Evolutionary conservation across 1,140 invertebrate species (phyloP), one percentile per base, ranked within the genome.

Genomic region (Ceratoteleas bidentatus): DNA sequence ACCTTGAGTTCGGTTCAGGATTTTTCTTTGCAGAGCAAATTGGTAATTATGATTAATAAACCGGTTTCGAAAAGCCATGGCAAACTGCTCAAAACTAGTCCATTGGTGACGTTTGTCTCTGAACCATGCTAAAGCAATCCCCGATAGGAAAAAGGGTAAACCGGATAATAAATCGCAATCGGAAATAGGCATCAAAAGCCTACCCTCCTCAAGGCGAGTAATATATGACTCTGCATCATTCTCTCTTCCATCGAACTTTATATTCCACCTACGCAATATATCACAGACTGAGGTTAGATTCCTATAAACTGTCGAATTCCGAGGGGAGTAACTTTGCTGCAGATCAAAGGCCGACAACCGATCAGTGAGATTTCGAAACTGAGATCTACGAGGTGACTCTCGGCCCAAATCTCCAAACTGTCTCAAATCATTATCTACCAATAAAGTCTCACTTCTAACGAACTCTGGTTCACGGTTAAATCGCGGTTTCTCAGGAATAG

Each of bases 241-340:
- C 43, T 43, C 60, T 6, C 5, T 49, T 10, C 61, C 72, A 0
- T 43, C 13, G 43, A 65, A 74, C 7, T 34, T 14, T 0, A 74
- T 49, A 47, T 65, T 58, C 61, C 72, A 74, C 50, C 65, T 74
- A 5, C 72, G 43, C 72, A 74, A 65, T 4, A 65, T 43, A 11
- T 74, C 72, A 32, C 32, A 73, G 3, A 62, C 69, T 0, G 52
- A 45, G 11, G 33, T 14, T 9, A 53, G 38, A 52, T 64, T 64
- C 43, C 43, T 6, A n/a, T n/a, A n/a, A 7, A n/a, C n/a, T 47
- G n/a, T n/a, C n/a, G n/a, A n/a, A n/a, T n/a, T n/a, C n/a, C n/a
- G n/a, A n/a, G n/a, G n/a, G n/a, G n/a, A n/a, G n/a, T n/a, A n/a
- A n/a, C n/a, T n/a, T n/a, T n/a, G n/a, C n/a, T n/a, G n/a, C n/a